Percentiles rank a stretch among this genome's conserved stretches.
Conservation (phyloP, 2,113 vertebrate species). For the Podiceps cristatus region DNA sequence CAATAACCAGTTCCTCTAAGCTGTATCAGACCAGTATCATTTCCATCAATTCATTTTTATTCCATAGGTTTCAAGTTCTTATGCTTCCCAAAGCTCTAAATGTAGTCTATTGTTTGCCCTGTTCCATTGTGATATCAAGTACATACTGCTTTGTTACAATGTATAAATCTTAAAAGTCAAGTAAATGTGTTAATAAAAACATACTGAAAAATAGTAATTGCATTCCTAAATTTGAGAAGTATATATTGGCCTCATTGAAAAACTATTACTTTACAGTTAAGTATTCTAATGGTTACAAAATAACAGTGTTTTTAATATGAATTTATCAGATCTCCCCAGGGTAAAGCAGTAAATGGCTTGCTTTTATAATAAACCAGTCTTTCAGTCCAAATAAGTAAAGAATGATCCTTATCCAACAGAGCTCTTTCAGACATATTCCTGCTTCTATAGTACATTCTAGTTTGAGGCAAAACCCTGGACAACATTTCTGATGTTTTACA, state of each 20-base stretch:
- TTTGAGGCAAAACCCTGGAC: not conserved
- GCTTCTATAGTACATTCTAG: not conserved
- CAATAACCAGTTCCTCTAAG: not conserved
- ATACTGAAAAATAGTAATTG: not conserved
- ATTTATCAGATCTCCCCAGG: not conserved
- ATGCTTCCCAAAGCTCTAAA: not conserved
- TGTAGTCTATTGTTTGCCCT: not conserved
- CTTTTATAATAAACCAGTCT: not conserved
- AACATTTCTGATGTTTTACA: not conserved
- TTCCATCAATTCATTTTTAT: slow-evolving; percentile 1
- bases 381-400: not conserved
- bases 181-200: not conserved
- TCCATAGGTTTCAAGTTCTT: not conserved
- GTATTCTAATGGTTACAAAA: not conserved
- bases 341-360: not conserved
- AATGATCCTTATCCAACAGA: not conserved
- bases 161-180: not conserved
- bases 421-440: not conserved
- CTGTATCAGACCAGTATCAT: slow-evolving; percentile 20
- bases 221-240: not conserved
- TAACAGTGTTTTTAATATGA: not conserved
- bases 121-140: not conserved
- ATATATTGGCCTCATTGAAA: not conserved
- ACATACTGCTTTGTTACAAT: not conserved
- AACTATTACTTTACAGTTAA: slow-evolving; percentile 1